Conservation (phyloP, 2,113 vertebrate species). For the Barbus barbus region DNA sequence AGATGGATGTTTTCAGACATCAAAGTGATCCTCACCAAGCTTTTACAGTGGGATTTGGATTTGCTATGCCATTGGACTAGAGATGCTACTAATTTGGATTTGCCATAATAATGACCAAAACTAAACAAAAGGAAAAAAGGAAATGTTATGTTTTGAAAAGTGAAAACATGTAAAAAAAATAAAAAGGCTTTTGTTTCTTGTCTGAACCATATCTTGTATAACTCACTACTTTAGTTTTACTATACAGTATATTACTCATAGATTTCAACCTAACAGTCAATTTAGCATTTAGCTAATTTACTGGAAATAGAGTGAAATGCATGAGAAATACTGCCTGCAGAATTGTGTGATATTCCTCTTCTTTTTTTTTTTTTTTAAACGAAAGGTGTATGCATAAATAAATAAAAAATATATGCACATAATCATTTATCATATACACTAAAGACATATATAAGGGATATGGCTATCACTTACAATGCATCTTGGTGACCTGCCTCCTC, state of each 20-base stretch:
- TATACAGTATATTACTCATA: too few species aligned
- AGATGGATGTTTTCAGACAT: conserved; percentile 13
- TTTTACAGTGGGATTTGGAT: background rate
- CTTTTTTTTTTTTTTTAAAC: background rate
- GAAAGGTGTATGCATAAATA: background rate
- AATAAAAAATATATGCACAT: background rate
- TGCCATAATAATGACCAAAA: background rate
- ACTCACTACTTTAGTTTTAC: too few species aligned
- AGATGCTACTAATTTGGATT: too few species aligned
- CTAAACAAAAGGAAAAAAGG: background rate
- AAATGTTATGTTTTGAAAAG: background rate
- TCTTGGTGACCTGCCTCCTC: conserved; percentile 78
- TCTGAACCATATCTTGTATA: too few species aligned
- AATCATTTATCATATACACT: too few species aligned
- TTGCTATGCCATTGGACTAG: background rate
- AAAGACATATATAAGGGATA: too few species aligned
- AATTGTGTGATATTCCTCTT: background rate
- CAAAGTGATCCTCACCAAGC: background rate
- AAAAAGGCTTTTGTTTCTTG: too few species aligned
- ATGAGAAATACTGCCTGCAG: background rate
- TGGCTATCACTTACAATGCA: conserved; percentile 73
- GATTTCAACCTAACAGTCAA: too few species aligned
- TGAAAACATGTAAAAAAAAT: too few species aligned
- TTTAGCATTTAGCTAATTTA: too few species aligned
- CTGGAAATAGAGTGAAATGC: too few species aligned